These are phyloP conservation scores for Cephus runcator DNA, from an alignment of 2,888 invertebrate genomes.

Conservation along the genomic window DNA sequence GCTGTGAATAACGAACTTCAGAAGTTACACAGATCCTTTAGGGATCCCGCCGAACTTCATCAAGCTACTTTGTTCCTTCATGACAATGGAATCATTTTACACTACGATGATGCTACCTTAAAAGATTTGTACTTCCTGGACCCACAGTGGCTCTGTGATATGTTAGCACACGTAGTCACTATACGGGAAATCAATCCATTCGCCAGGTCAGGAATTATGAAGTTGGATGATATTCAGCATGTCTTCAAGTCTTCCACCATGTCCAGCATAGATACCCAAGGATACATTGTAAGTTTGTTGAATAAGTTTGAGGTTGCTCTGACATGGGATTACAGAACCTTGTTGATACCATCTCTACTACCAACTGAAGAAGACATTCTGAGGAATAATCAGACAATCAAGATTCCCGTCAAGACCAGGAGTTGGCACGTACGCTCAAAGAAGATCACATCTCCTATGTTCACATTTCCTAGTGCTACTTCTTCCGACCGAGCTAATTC, in stretches of 20 bases:
- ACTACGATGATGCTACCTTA: constrained; percentile 93
- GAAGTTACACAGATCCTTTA: constrained; percentile 77
- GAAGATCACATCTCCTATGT: constrained; percentile 68
- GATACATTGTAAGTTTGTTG: constrained; percentile 89
- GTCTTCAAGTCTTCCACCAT: constrained; percentile 90
- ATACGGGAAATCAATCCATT: constrained; percentile 98
- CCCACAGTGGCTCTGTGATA: constrained; percentile 99
- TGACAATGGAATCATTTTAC: constrained; percentile 95
- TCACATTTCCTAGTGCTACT: constrained; percentile 32
- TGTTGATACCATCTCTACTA: constrained; percentile 89
- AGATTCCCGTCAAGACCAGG: constrained; percentile 74
- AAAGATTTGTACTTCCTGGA: constrained; percentile 96
- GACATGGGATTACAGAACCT: constrained; percentile 92
- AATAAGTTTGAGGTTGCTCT: constrained; percentile 98
- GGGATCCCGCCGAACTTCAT: constrained; percentile 91
- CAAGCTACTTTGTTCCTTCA: constrained; percentile 98
- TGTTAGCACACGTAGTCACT: constrained; percentile 96
- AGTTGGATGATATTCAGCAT: constrained; percentile 89
- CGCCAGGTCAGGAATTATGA: constrained; percentile 92
- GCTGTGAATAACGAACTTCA: constrained; percentile 69
- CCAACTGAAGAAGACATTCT: constrained; percentile 80
- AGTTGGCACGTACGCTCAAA: constrained; percentile 75
- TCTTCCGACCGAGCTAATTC: constrained; percentile 42
- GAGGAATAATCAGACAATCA: constrained; percentile 56
- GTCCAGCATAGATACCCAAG: constrained; percentile 75